phyloP scores from a whole-genome alignment of 2,888 invertebrate species.

The Agrotis exclamationis region DNA sequence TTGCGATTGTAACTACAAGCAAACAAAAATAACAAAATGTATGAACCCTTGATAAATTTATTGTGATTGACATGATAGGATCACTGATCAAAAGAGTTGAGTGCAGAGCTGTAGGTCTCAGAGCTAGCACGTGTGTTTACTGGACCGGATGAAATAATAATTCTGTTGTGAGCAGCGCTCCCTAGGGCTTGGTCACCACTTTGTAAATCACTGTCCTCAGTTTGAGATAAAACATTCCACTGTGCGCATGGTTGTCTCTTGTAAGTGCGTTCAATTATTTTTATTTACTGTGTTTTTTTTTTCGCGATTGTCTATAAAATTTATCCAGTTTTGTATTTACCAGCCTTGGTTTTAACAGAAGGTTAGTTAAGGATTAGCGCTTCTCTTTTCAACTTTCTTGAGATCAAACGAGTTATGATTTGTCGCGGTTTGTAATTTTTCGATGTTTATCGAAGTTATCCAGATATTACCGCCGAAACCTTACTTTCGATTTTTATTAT shows the following conservation, averaged over 20 bases:
- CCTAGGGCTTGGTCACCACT: not conserved
- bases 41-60: constrained; percentile 14
- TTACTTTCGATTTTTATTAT: too few relatives aligned
- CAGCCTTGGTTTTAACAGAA: not conserved
- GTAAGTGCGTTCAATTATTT: too few relatives aligned
- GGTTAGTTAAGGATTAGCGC: not conserved
- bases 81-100: constrained; percentile 11
- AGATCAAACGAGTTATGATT: not conserved
- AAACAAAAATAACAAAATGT: constrained; percentile 10
- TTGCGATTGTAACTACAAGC: not conserved
- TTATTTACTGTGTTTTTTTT: not conserved
- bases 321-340: not conserved
- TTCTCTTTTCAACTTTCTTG: too few relatives aligned
- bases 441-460: too few relatives aligned
- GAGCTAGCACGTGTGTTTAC: not conserved
- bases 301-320: too few relatives aligned
- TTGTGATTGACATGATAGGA: constrained; percentile 13
- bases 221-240: not conserved
- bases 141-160: not conserved
- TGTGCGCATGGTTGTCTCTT: too few relatives aligned
- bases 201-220: not conserved
- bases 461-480: too few relatives aligned
- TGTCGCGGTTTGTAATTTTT: too few relatives aligned
- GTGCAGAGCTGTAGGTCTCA: constrained; percentile 11
- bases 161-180: too few relatives aligned